phyloP scores from a whole-genome alignment of 1,140 invertebrate species.

The Pogonomyrmex californicus region DNA sequence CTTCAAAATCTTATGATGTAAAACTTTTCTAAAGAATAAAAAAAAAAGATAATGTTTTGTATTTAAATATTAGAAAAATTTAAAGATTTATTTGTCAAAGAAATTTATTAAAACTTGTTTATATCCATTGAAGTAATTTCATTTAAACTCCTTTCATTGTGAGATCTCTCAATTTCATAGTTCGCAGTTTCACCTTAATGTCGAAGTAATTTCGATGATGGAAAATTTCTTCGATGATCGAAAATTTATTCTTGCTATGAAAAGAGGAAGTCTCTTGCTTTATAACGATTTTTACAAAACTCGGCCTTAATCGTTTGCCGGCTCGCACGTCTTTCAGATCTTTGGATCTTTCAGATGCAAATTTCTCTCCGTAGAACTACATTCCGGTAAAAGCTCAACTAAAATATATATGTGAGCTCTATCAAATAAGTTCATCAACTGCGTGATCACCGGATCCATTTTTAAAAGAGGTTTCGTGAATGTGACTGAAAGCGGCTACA shows the following conservation, averaged over 20 bases:
- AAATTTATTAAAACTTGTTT: not conserved
- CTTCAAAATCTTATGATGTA: not conserved
- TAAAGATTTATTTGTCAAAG: not conserved
- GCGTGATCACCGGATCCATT: slow-evolving; percentile 65
- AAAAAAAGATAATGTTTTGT: not conserved
- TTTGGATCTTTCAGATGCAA: not conserved
- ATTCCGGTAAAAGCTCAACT: not conserved
- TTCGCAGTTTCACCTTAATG: slow-evolving; percentile 3
- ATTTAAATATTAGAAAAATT: slow-evolving; percentile 2
- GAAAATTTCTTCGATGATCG: slow-evolving; percentile 1
- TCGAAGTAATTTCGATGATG: not conserved
- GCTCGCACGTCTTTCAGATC: not conserved
- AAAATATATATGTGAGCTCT: not conserved
- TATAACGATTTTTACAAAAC: slow-evolving; percentile 12
- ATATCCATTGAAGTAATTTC: not conserved
- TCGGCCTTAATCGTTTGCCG: not conserved
- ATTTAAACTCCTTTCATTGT: not conserved
- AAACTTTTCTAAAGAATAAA: not conserved
- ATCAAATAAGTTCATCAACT: slow-evolving; percentile 43
- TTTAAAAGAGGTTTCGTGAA: slow-evolving; percentile 59
- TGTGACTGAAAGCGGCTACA: slow-evolving; percentile 56
- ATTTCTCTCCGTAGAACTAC: slow-evolving; percentile 40
- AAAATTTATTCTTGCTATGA: not conserved
- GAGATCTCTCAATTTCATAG: not conserved
- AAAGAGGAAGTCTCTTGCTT: slow-evolving; percentile 35